A percentile compares a stretch with the other conserved stretches of the same genome.
These are phyloP conservation scores for Andricus grossulariae DNA, from an alignment of 1,140 invertebrate genomes.

Conservation along the genomic window DNA sequence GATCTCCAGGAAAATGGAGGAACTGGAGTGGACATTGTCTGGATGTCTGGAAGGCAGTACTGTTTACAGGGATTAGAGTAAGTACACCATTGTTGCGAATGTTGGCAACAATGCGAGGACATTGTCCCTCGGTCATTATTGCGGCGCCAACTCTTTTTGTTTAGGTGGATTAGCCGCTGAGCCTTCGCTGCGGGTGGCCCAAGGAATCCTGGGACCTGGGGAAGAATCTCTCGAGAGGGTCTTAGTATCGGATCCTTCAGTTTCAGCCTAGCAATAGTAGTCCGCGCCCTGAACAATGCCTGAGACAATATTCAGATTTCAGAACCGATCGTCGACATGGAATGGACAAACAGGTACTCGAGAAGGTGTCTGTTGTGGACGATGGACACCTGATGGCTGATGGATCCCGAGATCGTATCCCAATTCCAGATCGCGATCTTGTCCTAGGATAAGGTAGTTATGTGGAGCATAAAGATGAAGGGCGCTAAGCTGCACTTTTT, in stretches of 20 bases:
- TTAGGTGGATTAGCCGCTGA: slow-evolving; percentile 55
- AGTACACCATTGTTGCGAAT: slow-evolving; percentile 47
- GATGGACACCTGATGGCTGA: slow-evolving; percentile 33
- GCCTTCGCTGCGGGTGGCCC: slow-evolving; percentile 45
- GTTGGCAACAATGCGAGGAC: slow-evolving; percentile 48
- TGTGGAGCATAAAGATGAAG: slow-evolving; percentile 32
- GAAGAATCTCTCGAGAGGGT: neutral
- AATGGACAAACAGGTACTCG: slow-evolving; percentile 28
- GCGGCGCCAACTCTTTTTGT: slow-evolving; percentile 65
- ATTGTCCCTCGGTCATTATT: slow-evolving; percentile 53
- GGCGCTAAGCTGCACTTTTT: slow-evolving; percentile 25
- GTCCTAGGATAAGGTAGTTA: slow-evolving; percentile 24
- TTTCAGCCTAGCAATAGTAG: slow-evolving; percentile 30
- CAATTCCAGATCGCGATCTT: neutral
- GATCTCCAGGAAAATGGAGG: slow-evolving; percentile 1
- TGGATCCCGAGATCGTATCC: slow-evolving; percentile 20
- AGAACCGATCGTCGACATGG: slow-evolving; percentile 16
- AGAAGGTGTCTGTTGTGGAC: slow-evolving; percentile 27
- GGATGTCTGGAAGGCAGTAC: slow-evolving; percentile 38
- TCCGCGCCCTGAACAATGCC: slow-evolving; percentile 21
- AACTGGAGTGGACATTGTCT: neutral
- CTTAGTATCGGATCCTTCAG: slow-evolving; percentile 34
- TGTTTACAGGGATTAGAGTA: slow-evolving; percentile 52
- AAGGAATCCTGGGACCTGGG: slow-evolving; percentile 16
- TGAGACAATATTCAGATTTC: slow-evolving; percentile 39